Evolutionary conservation across 2,888 invertebrate species (phyloP).

Genomic region (Archaeoteleia sp.): DNA sequence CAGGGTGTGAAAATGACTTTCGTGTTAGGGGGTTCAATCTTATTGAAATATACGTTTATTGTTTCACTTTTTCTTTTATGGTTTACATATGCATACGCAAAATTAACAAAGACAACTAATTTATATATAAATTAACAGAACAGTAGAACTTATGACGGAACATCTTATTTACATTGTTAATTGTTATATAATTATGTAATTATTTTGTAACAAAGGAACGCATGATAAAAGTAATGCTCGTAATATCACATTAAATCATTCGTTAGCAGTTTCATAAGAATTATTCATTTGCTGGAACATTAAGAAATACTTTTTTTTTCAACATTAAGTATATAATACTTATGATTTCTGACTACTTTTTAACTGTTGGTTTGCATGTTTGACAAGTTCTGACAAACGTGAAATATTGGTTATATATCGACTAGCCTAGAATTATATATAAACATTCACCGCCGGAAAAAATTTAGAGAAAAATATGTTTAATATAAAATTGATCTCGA

Average conservation of each 20-base stretch:
- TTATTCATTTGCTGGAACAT: no score
- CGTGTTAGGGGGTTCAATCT: conserved; percentile 2
- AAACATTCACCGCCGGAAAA: background rate
- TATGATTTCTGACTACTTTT: background rate
- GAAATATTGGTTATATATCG: background rate
- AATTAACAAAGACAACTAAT: no score
- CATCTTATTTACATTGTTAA: no score
- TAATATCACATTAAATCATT: no score
- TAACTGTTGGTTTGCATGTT: background rate
- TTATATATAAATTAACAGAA: conserved; percentile 7
- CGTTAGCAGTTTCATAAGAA: background rate
- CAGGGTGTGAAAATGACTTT: background rate
- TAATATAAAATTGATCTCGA: no score
- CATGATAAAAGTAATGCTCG: no score
- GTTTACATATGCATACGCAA: no score
- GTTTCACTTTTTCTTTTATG: background rate
- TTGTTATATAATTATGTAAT: no score
- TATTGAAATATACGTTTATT: conserved; percentile 14
- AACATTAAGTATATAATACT: conserved; percentile 5
- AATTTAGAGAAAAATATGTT: background rate
- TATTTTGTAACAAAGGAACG: no score
- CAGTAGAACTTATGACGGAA: no score
- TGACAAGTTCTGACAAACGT: background rate
- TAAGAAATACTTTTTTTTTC: conserved; percentile 3
- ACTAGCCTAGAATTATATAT: background rate